Evolutionary conservation across 2,888 invertebrate genomes (phyloP), one percentile per base, ranked within the genome.

Genomic region (Chydorus sphaericus): DNA sequence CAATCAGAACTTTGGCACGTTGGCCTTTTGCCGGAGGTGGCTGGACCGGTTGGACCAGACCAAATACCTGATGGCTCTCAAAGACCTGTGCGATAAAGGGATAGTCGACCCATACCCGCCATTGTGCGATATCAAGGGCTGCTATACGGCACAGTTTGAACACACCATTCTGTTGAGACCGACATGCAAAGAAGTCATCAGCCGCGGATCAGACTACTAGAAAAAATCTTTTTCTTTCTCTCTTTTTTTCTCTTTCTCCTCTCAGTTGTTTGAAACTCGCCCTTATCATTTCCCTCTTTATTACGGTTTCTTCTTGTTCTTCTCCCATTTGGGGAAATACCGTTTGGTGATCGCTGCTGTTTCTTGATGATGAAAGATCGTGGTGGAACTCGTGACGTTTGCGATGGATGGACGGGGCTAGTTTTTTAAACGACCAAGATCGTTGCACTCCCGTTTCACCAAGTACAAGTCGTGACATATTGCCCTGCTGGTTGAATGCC

Each of bases 21-120:
- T 98, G 63, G 97, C 98, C 2, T 98, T 99, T 75, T 99, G 98
- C 73, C 90, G 96, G 67, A 83, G 98, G 49, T 99, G 98, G 98
- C 71, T 99, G 67, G 98, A 99, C 72, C 84, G 97, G 55, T 81
- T 90, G 6, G 97, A 96, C 20, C 93, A 97, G 62, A 86, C 88
- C 3, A 94, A 96, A 68, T 98, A 98, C 72, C 86, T 97, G 65
- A 92, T 97, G 89, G 94, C 94, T 1, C 75, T 98, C 48, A 98
- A 98, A 72, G 97, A 98, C 76, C 77, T 98, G 56, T 94, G 94
- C 72, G 97, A 98, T 70, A 94, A 94, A 69, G 89, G 89, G 52
- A 87, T 96, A 29, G 89, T 99, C n/a, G 92, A 94, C 67, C 85
- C 97, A 1, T 98, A 98, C 73, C 98, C 98, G 20, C 98, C 98